Evolutionary conservation across 2,797 vertebrate species (phyloP).

Genomic region (Mus caroli): DNA sequence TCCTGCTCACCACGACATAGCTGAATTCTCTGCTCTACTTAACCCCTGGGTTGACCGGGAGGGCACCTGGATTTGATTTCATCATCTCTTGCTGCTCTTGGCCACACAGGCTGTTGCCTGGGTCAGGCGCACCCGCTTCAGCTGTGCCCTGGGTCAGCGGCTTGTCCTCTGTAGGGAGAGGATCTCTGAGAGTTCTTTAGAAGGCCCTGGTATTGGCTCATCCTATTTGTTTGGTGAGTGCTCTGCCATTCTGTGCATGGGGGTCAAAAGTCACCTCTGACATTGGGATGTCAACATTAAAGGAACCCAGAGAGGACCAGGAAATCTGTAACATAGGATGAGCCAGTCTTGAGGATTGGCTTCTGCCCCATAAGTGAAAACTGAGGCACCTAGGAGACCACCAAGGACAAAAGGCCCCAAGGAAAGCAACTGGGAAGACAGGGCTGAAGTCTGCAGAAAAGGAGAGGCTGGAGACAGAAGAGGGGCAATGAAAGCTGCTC

Average conservation of each 20-base stretch:
- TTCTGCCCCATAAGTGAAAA: background rate
- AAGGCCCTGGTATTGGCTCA: background rate
- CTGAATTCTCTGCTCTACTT: background rate
- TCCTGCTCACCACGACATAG: background rate
- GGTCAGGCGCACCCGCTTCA: background rate
- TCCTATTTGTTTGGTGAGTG: background rate
- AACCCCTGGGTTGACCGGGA: background rate
- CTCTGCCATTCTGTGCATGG: background rate
- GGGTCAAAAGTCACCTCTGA: background rate
- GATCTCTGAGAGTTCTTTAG: background rate
- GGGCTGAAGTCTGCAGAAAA: background rate
- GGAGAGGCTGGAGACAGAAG: accelerated
- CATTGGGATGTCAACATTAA: background rate
- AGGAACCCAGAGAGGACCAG: background rate
- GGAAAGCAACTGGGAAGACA: background rate
- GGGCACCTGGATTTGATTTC: constrained; percentile 10
- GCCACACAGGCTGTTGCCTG: background rate
- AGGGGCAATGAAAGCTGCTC: background rate
- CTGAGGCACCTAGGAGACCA: background rate
- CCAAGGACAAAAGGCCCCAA: background rate
- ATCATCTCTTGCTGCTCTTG: background rate
- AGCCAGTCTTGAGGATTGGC: background rate
- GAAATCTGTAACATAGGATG: background rate
- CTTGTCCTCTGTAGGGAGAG: background rate
- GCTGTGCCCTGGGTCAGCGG: background rate